Evolutionary conservation across 1,140 invertebrate genomes (phyloP), one percentile per base, ranked within the genome.

Genomic region (Drosophila orosa): DNA sequence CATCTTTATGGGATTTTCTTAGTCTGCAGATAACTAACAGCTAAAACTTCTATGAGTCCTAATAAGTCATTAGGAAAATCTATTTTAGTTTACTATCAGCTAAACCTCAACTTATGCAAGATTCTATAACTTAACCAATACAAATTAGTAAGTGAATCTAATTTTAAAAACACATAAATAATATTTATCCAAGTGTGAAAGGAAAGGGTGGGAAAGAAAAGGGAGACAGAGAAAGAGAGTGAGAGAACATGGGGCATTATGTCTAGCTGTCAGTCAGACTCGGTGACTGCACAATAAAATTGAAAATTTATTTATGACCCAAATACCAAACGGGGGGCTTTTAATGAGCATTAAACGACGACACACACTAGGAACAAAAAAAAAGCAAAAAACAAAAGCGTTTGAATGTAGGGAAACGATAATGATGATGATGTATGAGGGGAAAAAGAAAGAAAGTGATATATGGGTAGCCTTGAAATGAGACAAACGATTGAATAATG

Each of bases 251-350:
- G 31, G 39, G 52, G 29, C 19, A 31, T 31, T 50, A 17, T 31
- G 33, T 54, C 35, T 54, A 60, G 47, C 33, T 52, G 35, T 62
- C 50, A 40, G 17, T 63, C 60, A 48, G 29, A 10, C 19, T 25
- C 22, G 57, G 42, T 60, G 57, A 60, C 42, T 59, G 42, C n/a
- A 63, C 27, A 63, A 54, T 42, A 57, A 63, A 57, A 57, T 57
- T 63, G 37, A 57, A 31, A 42, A 63, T 42, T 42, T 63, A 57
- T 42, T 57, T 42, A 57, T 57, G 60, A 57, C 50, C 60, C 60
- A 31, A 62, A 57, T 33, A 31, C 35, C 59, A 62, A 12, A 27
- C 40, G 33, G 4, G 42, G 17, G 24, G 6, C 19, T 62, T 61
- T 62, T 62, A 62, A 62, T 55, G 35, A 62, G 48, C 60, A 27